A percentile compares a stretch with the other conserved stretches of the same genome.
Evolutionary conservation across 2,888 invertebrate genomes (phyloP).

Genomic region (Coenonympha glycerion): DNA sequence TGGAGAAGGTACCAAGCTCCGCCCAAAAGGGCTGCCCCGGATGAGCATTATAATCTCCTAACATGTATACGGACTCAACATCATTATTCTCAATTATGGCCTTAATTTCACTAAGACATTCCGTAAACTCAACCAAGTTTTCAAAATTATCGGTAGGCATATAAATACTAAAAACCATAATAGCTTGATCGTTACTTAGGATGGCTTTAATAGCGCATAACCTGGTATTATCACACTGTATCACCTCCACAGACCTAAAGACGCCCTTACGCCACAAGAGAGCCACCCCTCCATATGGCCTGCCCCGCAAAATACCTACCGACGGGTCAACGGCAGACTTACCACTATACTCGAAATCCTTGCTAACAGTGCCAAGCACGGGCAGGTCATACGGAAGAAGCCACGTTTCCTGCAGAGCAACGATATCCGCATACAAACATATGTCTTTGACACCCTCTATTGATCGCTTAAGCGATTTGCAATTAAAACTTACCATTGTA

Average conservation of each 20-base stretch:
- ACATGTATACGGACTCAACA: conserved; percentile 17
- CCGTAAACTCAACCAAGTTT: conserved; percentile 23
- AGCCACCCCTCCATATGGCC: neutral
- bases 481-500: too few species aligned
- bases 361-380: neutral
- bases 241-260: neutral
- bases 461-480: neutral
- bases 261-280: neutral
- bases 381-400: too few species aligned
- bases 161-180: too few species aligned
- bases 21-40: too few species aligned
- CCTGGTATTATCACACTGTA: too few species aligned
- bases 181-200: too few species aligned
- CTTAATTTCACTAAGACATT: conserved; percentile 11
- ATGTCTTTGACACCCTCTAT: neutral
- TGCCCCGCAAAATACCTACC: neutral
- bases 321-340: neutral
- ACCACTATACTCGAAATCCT: neutral
- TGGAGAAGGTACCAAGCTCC: too few species aligned
- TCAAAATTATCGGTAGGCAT: neutral
- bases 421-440: neutral
- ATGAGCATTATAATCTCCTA: too few species aligned
- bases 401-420: too few species aligned
- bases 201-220: too few species aligned
- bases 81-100: conserved; percentile 20